These are phyloP conservation scores for Chaenogobius annularis DNA, from an alignment of 2,113 vertebrate genomes.

Conservation along the genomic window DNA sequence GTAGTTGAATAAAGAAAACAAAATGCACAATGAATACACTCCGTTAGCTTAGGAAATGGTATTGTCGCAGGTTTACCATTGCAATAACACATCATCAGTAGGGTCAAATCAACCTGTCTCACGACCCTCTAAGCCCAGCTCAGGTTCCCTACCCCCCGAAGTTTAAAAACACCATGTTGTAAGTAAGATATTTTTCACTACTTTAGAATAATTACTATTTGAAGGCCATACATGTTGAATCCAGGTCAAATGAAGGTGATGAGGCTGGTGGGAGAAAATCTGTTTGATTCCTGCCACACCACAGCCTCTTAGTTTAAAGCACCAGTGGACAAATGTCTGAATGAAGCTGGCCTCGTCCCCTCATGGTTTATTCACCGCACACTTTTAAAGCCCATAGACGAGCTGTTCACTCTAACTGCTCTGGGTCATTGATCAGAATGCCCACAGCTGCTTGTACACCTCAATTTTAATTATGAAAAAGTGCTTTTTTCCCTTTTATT, in stretches of 20 bases:
- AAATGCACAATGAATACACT: no score
- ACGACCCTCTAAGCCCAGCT: no score
- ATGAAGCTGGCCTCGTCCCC: neutral
- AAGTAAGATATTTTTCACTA: neutral
- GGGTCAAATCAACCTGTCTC: no score
- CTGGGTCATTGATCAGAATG: conserved; percentile 10
- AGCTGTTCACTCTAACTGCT: neutral
- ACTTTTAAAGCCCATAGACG: neutral
- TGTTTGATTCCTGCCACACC: conserved; percentile 2
- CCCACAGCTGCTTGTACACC: conserved; percentile 19
- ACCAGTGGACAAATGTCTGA: neutral
- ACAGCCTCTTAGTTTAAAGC: neutral
- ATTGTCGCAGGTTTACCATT: no score
- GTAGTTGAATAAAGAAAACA: no score
- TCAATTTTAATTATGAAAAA: neutral
- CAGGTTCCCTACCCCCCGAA: no score
- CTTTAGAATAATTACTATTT: conserved; percentile 20
- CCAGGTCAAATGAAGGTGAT: conserved; percentile 43
- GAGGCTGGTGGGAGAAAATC: neutral
- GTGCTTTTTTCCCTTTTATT: neutral
- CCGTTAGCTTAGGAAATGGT: no score
- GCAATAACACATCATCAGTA: no score
- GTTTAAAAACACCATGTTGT: no score
- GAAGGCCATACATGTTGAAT: conserved; percentile 58
- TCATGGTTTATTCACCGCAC: conserved; percentile 1